phyloP scores from a whole-genome alignment of 2,888 invertebrate genomes.

The Sphecodes monilicornis region DNA sequence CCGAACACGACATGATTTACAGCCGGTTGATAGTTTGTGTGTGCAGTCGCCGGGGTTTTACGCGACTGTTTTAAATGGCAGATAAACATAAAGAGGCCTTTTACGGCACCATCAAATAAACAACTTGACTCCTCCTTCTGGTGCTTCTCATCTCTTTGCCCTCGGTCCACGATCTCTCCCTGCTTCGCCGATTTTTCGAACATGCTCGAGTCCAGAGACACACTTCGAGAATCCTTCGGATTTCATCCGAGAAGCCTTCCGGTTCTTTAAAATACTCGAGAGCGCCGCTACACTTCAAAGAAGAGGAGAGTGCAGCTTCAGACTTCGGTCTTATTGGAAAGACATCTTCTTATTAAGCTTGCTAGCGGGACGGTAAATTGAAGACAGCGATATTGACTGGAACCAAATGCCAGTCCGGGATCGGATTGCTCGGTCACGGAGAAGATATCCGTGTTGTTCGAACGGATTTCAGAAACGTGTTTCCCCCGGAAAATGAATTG shows the following conservation, averaged over 20 bases:
- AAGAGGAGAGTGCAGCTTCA: not conserved
- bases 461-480: not conserved
- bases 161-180: conserved; percentile 22
- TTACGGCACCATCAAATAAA: conserved; percentile 85
- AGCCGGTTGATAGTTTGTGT: conserved; percentile 82
- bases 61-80: conserved; percentile 84
- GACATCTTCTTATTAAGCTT: conserved; percentile 12
- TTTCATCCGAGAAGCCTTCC: not conserved
- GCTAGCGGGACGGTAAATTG: not conserved
- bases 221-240: conserved; percentile 40
- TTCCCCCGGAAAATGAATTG: conserved; percentile 5
- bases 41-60: conserved; percentile 82
- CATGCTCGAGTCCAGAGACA: conserved; percentile 11
- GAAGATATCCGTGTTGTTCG: not conserved
- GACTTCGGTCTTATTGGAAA: not conserved
- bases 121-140: conserved; percentile 84
- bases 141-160: conserved; percentile 50
- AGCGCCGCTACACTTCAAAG: not conserved
- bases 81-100: conserved; percentile 85
- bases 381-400: conserved; percentile 2
- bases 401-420: not conserved
- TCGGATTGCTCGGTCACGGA: not conserved
- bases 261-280: not conserved
- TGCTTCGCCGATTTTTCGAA: conserved; percentile 49
- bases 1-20: conserved; percentile 80